A percentile compares a stretch with the other conserved stretches of the same genome.
These are phyloP conservation scores for Drosophila paramelanica DNA, from an alignment of 2,888 invertebrate genomes.

Conservation along the genomic window DNA sequence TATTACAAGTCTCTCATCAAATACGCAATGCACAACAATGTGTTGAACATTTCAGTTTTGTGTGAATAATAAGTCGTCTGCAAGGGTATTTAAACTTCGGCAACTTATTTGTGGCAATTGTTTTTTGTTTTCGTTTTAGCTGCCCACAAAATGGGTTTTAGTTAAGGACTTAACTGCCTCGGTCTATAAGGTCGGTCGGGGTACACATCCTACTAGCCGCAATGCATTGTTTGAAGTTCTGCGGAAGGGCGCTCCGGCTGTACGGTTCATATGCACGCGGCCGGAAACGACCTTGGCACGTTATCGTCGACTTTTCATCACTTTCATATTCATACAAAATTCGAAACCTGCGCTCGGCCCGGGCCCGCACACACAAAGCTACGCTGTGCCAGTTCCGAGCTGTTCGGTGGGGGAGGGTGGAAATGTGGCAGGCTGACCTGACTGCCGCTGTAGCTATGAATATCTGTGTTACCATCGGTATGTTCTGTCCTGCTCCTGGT, in stretches of 20 bases:
- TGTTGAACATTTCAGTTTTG: too few relatives aligned
- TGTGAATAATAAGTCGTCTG: too few relatives aligned
- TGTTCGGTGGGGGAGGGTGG: neutral
- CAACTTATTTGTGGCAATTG: neutral
- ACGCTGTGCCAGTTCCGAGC: constrained; percentile 1
- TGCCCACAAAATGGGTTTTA: constrained; percentile 54
- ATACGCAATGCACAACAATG: too few relatives aligned
- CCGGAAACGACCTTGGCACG: constrained; percentile 82
- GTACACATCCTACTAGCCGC: constrained; percentile 50
- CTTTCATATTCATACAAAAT: constrained; percentile 79
- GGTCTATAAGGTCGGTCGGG: neutral
- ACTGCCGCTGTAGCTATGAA: constrained; percentile 27
- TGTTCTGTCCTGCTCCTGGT: constrained; percentile 22
- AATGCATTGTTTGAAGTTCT: constrained; percentile 68
- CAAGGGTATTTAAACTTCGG: neutral
- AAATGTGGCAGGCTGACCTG: neutral
- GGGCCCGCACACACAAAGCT: constrained; percentile 29
- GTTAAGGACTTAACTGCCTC: constrained; percentile 58
- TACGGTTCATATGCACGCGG: constrained; percentile 79
- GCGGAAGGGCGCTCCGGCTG: constrained; percentile 44
- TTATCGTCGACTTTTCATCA: constrained; percentile 81
- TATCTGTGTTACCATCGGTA: constrained; percentile 41
- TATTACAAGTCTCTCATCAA: neutral
- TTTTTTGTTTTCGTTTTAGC: constrained; percentile 9
- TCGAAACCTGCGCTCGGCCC: constrained; percentile 51